Evolutionary conservation across 2,113 vertebrate species (phyloP), one percentile per base, ranked within the genome.

Genomic region (Tautogolabrus adspersus): DNA sequence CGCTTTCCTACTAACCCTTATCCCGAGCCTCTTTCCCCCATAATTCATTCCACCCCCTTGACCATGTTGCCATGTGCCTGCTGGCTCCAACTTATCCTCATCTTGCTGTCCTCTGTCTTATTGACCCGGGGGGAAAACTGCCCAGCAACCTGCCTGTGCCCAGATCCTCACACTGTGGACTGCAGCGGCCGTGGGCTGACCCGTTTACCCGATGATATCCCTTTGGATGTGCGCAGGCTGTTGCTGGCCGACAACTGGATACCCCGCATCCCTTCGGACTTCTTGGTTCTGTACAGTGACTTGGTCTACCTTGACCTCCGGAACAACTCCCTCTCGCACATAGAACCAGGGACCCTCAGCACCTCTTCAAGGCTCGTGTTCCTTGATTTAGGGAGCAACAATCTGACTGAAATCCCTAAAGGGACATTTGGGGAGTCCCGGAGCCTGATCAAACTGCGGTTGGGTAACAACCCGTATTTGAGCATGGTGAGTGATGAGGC

Each of bases 231-330:
- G 55, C 95, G 97, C 83, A 96, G 98, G 90, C 96, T 99, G 51
- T 94, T 98, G 8, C 94, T 96, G 87, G 95, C 97, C 5, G 95
- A 97, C 91, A 99, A 99, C 94, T 96, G 95, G 93, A 98, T 99
- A 72, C 95, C 95, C 89, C 93, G 74, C 7, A 97, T 99, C 87
- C 97, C 98, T 13, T 95, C 95, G 0, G 98, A 98, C 93, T 98
- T 99, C 89, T 96, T 99, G 87, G 95, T 98, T 75, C 96, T 98
- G 88, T 97, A 98, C 84, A 97, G 96, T 68, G 98, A 99, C 89
- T 93, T 99, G 82, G 96, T 98, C 42, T 98, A 98, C 91, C 82
- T 99, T 93, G 98, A 99, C 94, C 96, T 99, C 80, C 93, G 96
- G 86, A 98, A 99, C 92, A 99, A 99, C 92, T 95, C 97, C 3